Base-by-base conservation (phyloP, 2,888 invertebrate genomes). In the Timandra comae region DNA sequence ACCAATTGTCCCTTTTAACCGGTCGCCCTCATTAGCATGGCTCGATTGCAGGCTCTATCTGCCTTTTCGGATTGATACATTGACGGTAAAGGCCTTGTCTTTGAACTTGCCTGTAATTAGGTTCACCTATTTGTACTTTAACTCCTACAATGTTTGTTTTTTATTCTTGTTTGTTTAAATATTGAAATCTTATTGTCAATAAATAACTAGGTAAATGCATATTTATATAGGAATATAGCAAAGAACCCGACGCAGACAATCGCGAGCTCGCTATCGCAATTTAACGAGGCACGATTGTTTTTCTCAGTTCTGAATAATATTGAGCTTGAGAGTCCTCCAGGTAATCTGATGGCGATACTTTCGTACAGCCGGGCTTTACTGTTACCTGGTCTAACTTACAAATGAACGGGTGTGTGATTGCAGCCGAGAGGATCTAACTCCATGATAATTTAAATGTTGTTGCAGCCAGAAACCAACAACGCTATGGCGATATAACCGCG, bases 271-370 rank as follows among this genome's bases (percentile, higher is more conserved):
- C 72, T 78, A 81, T 80, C 81, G 65, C 71, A 75, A 66, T 75
- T 81, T 82, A 84, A 84, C 80, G 79, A 84, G 77, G 57, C 80
- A 81, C 81, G 79, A 81, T 82, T 82, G 81, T 84, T 84, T 82
- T 82, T 82, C 80, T 74, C 68, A 79, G 76, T 80, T 82, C 75
- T 80, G 80, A 81, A 84, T 81, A 84, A 82, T 85, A 84, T 84
- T 79, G 80, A 78, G 73, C 74, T 64, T 72, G 74, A 75, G 67
- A 65, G 68, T 73, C 65, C 64, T 58, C 42, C 58, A 44, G 50
- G 57, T 78, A 84, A 49, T 84, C 82, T 72, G 82, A 84, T 82
- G 70, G 74, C 58, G 82, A 82, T 80, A 79, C 73, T 80, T 81
- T 81, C 77, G 66, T 69, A 64, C 48, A 51, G 60, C 56, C 56